These are phyloP conservation scores for Eupithecia exiguata DNA, from an alignment of 2,888 invertebrate species.

Conservation along the genomic window DNA sequence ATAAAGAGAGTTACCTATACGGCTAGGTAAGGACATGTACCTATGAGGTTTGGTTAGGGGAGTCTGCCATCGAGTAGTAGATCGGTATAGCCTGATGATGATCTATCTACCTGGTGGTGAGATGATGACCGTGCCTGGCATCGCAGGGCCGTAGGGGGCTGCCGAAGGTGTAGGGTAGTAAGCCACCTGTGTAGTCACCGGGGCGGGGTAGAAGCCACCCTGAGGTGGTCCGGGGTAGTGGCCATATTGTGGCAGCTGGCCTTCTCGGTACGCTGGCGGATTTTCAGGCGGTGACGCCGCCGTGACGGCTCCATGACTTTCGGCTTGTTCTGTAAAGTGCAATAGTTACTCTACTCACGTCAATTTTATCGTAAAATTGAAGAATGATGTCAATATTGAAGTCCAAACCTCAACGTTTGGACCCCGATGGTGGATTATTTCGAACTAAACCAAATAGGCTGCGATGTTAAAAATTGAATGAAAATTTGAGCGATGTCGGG, in stretches of 20 bases:
- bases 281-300: background rate
- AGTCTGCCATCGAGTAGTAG: background rate
- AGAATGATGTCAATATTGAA: no score
- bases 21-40: background rate
- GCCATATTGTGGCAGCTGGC: background rate
- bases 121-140: background rate
- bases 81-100: background rate
- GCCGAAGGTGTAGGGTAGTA: conserved; percentile 14
- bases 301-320: background rate
- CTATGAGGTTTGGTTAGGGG: background rate
- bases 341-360: background rate
- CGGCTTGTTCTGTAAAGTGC: background rate
- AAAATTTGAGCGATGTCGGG: no score
- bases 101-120: background rate
- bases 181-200: conserved; percentile 2
- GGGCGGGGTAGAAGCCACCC: background rate
- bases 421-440: no score
- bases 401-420: no score
- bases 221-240: background rate
- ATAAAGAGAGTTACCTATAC: background rate
- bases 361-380: no score
- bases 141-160: background rate
- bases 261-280: background rate
- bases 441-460: no score
- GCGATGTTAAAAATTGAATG: no score